Base-by-base conservation (phyloP, 2,888 invertebrate genomes). In the Lasioglossum malachurum region DNA sequence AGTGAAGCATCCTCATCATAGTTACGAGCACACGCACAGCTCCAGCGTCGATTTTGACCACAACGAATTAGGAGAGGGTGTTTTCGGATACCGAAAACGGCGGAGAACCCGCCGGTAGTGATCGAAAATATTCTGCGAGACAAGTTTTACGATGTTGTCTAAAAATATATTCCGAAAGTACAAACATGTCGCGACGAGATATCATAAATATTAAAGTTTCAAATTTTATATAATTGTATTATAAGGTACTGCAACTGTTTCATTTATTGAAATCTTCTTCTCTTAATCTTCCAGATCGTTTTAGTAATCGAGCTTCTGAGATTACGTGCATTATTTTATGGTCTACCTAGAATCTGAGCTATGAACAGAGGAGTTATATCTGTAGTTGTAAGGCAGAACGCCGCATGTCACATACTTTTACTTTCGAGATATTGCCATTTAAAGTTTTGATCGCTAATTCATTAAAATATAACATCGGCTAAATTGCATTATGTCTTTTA, bases 1-100 rank as follows among this genome's bases (percentile, higher is more conserved):
- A 90, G 97, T 98, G 79, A 98, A 98, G 94, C 97, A 98, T 95
- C 98, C 98, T n/a, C 97, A 97, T 93, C 97, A 98, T 80, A 97
- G 97, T 76, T 97, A 97, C 94, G 97, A 97, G 91, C 97, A 98
- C 93, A 97, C 97, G 8, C 98, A 98, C 93, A 97, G 97, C 2
- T 96, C 97, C 8, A 96, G 97, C 77, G 97, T 97, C 92, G 95
- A 95, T 87, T 97, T 97, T 90, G 97, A 97, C 75, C 96, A 96
- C 71, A 97, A 96, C 87, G 85, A 81, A 44, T 89, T 71, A 2
- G 83, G 49, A 2, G 91, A 90, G 31, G 72, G 75, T 12, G 78
- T 80, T 19, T 81, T 78, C 4, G 49, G 67, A 19, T 79, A 89
- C 46, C 78, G 89, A n/a, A 87, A 83, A 46, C 85, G 89, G 41